These are phyloP conservation scores for Ischnura elegans DNA, from an alignment of 2,888 invertebrate species.

Conservation along the genomic window DNA sequence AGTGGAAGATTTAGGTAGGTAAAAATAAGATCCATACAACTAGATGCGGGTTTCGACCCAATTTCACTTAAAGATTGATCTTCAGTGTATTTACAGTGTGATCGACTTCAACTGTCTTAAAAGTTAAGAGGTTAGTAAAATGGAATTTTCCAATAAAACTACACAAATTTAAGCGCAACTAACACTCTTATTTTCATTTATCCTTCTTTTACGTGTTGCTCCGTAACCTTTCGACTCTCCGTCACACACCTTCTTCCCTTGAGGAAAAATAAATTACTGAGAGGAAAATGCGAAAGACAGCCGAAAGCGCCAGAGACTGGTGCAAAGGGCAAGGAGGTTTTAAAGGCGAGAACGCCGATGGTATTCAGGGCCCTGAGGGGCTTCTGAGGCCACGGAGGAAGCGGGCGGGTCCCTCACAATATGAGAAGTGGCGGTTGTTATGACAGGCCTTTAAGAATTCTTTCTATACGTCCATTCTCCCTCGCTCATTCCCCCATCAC, in stretches of 20 bases:
- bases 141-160: not conserved
- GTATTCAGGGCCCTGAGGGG: not conserved
- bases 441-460: constrained; percentile 25
- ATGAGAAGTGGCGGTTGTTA: constrained; percentile 21
- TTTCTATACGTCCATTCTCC: not conserved
- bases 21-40: not conserved
- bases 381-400: not conserved
- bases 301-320: not conserved
- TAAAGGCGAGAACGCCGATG: not conserved
- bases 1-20: no score
- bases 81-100: not conserved
- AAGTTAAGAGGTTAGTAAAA: not conserved
- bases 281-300: not conserved
- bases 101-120: not conserved
- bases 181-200: not conserved
- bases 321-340: not conserved
- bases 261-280: not conserved
- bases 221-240: not conserved
- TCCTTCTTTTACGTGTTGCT: not conserved
- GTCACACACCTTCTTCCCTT: not conserved
- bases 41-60: not conserved
- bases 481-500: not conserved
- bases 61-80: not conserved
- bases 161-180: not conserved
- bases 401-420: not conserved